Conservation (phyloP, 2,797 vertebrate species). For the Propithecus perrieri region DNA sequence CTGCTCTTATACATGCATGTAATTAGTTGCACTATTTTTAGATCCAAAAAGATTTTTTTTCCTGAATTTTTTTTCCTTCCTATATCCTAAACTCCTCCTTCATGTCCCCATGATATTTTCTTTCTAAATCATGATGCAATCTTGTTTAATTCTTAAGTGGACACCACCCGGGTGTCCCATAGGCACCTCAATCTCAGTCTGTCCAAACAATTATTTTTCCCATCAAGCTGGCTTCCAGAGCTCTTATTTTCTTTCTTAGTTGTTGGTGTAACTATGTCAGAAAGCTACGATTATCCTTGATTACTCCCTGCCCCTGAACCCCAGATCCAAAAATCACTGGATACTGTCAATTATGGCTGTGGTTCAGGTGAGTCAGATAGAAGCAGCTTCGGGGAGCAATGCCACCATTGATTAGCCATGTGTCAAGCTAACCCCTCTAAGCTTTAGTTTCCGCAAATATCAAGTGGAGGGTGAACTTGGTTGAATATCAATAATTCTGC, state of each 20-base stretch:
- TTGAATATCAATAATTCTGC: not conserved
- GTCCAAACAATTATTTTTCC: not conserved
- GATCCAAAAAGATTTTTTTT: not conserved
- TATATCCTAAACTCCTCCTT: not conserved
- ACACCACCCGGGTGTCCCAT: not conserved
- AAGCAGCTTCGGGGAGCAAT: not conserved
- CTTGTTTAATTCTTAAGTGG: not conserved
- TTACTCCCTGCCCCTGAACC: not conserved
- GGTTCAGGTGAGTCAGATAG: not conserved
- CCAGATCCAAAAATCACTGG: not conserved
- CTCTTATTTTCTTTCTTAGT: not conserved
- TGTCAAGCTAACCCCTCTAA: not conserved
- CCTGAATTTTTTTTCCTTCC: not conserved
- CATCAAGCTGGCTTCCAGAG: not conserved
- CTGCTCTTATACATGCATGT: not conserved
- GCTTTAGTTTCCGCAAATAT: not conserved
- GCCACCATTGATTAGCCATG: not conserved
- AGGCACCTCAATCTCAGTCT: not conserved
- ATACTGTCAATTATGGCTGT: not conserved
- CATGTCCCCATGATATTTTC: not conserved
- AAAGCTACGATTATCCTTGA: not conserved
- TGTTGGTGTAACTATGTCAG: not conserved
- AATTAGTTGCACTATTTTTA: not conserved
- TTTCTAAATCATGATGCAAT: not conserved
- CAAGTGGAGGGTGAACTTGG: not conserved